phyloP scores from a whole-genome alignment of 2,888 invertebrate species.

The Piscicola geometra region DNA sequence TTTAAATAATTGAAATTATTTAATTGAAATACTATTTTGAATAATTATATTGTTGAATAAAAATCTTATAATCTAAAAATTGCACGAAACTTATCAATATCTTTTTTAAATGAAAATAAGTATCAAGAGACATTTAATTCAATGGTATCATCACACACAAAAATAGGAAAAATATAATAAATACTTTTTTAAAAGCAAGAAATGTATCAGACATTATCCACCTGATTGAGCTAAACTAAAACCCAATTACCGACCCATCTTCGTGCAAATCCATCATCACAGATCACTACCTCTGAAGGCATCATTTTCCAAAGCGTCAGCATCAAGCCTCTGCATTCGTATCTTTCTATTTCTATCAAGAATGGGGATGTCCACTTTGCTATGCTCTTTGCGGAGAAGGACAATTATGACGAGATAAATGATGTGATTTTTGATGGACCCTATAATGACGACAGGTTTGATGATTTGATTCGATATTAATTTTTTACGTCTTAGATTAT shows the following conservation, averaged over 20 bases:
- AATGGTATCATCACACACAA: too few relatives aligned
- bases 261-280: background rate
- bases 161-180: background rate
- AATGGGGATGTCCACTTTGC: background rate
- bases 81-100: too few relatives aligned
- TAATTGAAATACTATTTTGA: background rate
- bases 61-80: too few relatives aligned
- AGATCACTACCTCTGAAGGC: background rate
- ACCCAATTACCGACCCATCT: too few relatives aligned
- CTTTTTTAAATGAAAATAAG: too few relatives aligned
- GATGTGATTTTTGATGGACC: conserved; percentile 13
- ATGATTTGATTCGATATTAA: too few relatives aligned
- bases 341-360: conserved; percentile 1
- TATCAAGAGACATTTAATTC: too few relatives aligned
- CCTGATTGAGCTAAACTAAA: too few relatives aligned
- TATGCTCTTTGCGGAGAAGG: conserved; percentile 13
- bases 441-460: conserved; percentile 12
- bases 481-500: too few relatives aligned
- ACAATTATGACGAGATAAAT: conserved; percentile 10
- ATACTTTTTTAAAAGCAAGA: too few relatives aligned
- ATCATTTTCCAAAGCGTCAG: conserved; percentile 8
- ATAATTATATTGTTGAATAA: too few relatives aligned
- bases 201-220: too few relatives aligned
- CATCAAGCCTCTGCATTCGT: background rate
- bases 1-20: background rate